Conservation (phyloP, 2,797 vertebrate species). For the Eurystomus glaucurus region DNA sequence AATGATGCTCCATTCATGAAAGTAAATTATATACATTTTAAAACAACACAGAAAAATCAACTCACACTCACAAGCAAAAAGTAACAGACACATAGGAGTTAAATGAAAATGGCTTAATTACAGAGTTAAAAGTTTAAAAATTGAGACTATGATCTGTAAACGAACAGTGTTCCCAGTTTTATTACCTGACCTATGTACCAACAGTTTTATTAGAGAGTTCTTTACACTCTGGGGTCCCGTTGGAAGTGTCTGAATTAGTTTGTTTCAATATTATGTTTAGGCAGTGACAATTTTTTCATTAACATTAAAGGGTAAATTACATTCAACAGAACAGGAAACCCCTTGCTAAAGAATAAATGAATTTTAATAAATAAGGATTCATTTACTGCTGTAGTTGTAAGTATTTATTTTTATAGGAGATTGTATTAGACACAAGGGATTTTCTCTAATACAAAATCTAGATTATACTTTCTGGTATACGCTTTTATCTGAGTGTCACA, state of each 20-base stretch:
- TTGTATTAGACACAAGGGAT: slow-evolving; percentile 58
- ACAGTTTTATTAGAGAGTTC: slow-evolving; percentile 18
- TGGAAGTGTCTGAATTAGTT: slow-evolving; percentile 62
- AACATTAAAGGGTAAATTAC: slow-evolving; percentile 57
- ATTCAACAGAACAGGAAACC: slow-evolving; percentile 29
- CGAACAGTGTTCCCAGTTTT: background rate
- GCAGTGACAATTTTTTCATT: slow-evolving; percentile 71
- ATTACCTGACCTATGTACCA: background rate
- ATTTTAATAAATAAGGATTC: slow-evolving; percentile 81
- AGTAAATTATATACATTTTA: background rate
- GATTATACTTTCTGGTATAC: slow-evolving; percentile 17
- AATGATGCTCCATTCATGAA: background rate
- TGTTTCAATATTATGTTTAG: slow-evolving; percentile 72
- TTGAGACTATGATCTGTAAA: background rate
- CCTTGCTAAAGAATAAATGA: slow-evolving; percentile 78
- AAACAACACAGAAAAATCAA: background rate
- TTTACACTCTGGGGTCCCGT: background rate
- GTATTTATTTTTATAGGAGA: slow-evolving; percentile 33
- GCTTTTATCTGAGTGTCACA: slow-evolving; percentile 27
- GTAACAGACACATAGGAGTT: background rate
- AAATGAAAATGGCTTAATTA: background rate
- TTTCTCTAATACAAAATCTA: slow-evolving; percentile 62
- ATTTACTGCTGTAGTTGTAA: slow-evolving; percentile 56
- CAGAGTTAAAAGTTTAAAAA: background rate
- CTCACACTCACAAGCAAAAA: background rate